Evolutionary conservation across 2,888 invertebrate genomes (phyloP).

Genomic region (Lithophane socia): DNA sequence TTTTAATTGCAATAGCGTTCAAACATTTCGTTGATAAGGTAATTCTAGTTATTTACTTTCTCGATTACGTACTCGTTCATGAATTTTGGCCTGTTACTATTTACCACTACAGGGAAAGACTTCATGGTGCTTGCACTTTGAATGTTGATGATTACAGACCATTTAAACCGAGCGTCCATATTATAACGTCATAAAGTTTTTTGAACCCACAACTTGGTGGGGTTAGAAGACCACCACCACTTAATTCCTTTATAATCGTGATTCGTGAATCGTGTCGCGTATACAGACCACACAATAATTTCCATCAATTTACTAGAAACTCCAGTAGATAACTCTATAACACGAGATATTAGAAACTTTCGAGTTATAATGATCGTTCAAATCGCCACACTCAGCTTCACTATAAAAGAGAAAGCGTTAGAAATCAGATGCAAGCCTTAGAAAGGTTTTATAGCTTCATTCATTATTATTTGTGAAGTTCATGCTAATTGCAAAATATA

Average conservation of each 20-base stretch:
- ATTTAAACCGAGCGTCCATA: neutral
- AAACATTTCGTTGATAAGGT: neutral
- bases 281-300: conserved; percentile 27
- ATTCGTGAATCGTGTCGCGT: neutral
- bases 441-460: conserved; percentile 14
- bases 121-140: neutral
- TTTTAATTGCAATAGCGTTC: neutral
- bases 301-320: conserved; percentile 9
- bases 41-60: neutral
- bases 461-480: conserved; percentile 2
- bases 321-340: neutral
- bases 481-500: conserved; percentile 27
- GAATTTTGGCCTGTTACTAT: neutral
- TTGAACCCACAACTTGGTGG: neutral
- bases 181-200: neutral
- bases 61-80: neutral
- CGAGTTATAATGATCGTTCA: conserved; percentile 27
- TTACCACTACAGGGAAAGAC: neutral
- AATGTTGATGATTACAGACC: neutral
- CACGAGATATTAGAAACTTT: conserved; percentile 43
- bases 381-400: conserved; percentile 1
- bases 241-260: neutral
- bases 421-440: conserved; percentile 38
- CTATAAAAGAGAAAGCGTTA: conserved; percentile 54
- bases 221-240: neutral